Conservation (phyloP, 2,888 invertebrate species). For the Clivina fossor region DNA sequence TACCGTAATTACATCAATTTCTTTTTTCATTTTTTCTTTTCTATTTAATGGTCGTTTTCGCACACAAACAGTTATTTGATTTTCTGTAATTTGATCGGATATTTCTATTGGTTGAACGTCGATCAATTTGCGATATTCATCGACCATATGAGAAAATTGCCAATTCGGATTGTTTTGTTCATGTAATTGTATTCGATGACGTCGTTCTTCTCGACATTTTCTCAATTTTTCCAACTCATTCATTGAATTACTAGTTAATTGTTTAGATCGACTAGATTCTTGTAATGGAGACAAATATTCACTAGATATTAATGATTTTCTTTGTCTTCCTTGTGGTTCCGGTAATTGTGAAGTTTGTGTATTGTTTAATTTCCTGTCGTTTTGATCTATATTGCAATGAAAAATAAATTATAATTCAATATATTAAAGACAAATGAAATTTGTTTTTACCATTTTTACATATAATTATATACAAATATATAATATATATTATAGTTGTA, state of each 20-base stretch:
- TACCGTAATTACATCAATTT: constrained; percentile 96
- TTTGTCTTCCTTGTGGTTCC: no score
- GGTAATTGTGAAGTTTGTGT: no score
- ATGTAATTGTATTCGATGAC: constrained; percentile 82
- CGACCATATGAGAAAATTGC: constrained; percentile 95
- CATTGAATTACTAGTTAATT: constrained; percentile 19
- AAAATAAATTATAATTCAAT: no score
- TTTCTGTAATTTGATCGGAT: constrained; percentile 81
- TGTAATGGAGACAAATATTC: no score
- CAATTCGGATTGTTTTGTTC: constrained; percentile 96
- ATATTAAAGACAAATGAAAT: no score
- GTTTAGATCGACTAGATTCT: no score
- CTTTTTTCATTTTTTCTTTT: constrained; percentile 81
- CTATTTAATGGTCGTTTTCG: constrained; percentile 95
- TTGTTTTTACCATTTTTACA: no score
- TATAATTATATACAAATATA: no score
- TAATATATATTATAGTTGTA: no score
- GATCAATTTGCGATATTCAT: constrained; percentile 79
- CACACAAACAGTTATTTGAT: constrained; percentile 98
- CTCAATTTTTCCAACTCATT: constrained; percentile 82
- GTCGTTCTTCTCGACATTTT: constrained; percentile 90
- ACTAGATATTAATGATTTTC: no score
- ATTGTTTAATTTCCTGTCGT: no score
- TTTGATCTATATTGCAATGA: no score
- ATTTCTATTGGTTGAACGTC: constrained; percentile 86